Conservation (phyloP, 2,888 invertebrate genomes). For the Biston betularia region DNA sequence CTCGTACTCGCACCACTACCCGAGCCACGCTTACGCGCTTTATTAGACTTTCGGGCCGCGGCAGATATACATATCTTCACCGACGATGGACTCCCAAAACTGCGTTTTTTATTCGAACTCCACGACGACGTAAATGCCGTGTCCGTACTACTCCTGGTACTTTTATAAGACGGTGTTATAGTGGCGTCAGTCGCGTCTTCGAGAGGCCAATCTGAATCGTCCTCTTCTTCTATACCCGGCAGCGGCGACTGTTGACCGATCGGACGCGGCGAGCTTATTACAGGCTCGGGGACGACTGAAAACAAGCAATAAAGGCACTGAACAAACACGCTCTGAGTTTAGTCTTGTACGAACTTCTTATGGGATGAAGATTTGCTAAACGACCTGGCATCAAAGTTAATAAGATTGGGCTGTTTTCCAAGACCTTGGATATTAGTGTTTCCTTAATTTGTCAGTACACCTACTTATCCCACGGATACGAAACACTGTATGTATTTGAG, state of each 20-base stretch:
- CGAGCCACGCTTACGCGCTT: conserved; percentile 83
- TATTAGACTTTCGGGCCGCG: conserved; percentile 82
- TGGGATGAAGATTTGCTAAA: conserved; percentile 56
- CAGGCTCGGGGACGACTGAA: conserved; percentile 84
- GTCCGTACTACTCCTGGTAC: conserved; percentile 82
- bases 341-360: conserved; percentile 43
- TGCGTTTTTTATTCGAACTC: conserved; percentile 82
- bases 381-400: conserved; percentile 52
- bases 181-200: conserved; percentile 83
- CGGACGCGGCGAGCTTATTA: conserved; percentile 85
- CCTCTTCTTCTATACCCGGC: conserved; percentile 94
- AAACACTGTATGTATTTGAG: conserved; percentile 17
- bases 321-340: conserved; percentile 51
- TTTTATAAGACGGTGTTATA: conserved; percentile 82
- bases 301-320: conserved; percentile 66
- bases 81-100: conserved; percentile 85
- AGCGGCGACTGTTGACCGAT: conserved; percentile 90
- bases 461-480: conserved; percentile 26
- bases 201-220: conserved; percentile 88
- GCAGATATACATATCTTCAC: conserved; percentile 86
- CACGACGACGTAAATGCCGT: conserved; percentile 81
- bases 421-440: conserved; percentile 47
- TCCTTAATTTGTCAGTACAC: conserved; percentile 43
- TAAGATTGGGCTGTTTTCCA: conserved; percentile 49
- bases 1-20: conserved; percentile 68